Evolutionary conservation across 2,888 invertebrate species (phyloP), one percentile per base, ranked within the genome.

Genomic region (Xanthia togata): DNA sequence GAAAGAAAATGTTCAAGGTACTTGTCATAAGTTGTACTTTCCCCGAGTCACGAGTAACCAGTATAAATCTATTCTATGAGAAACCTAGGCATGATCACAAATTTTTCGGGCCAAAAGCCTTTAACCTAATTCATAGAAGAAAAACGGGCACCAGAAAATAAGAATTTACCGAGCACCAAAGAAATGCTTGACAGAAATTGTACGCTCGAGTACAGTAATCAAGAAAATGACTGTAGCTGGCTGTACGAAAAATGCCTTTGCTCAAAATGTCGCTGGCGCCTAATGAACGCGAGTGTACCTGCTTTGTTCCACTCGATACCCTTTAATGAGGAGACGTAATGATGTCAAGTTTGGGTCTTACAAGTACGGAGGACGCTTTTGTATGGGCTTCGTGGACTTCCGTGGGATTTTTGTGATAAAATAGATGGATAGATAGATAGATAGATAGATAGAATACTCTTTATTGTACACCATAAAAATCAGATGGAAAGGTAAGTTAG

Each of bases 231-330:
- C 77, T 83, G 78, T 81, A 81, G 79, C 82, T 76, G 79, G 76
- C 64, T 55, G 79, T 71, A 79, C 84, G 78, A 70, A 86, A 89
- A 90, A 88, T 87, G 83, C 87, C 80, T 88, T 87, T 87, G 80
- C 78, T 63, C 65, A 79, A 88, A 88, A 89, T 88, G 88, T 85
- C 83, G 82, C 70, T 70, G 26, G 70, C 70, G 82, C 60, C 82
- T 89, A 88, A 87, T 89, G 89, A 88, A 82, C 81, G 75, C 72
- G 74, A 85, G 60, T 80, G 83, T 85, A 88, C 87, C 88, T 82
- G 83, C 87, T 88, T 90, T 90, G 90, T 90, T 84, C 82, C 77
- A 84, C 83, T 85, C 79, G 86, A 89, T 88, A 88, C 83, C 75
- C 71, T 82, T 86, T 83, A 86, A 78, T 84, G 89, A 88, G 77